Conservation (phyloP, 1,140 invertebrate species). For the Aphidius ervi region DNA sequence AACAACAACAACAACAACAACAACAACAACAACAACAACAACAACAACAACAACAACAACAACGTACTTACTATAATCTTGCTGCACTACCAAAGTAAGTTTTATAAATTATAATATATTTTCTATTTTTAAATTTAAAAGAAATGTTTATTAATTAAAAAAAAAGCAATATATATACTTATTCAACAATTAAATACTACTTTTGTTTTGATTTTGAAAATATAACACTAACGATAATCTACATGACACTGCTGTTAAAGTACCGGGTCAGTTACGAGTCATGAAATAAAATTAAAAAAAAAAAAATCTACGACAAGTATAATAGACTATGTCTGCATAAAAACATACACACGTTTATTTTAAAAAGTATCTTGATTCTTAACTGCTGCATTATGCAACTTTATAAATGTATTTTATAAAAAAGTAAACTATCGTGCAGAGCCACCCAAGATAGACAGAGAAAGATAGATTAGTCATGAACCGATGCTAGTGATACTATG, state of each 20-base stretch:
- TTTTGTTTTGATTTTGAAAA: no score
- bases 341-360: neutral
- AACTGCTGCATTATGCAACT: no score
- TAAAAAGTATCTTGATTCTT: neutral
- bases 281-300: neutral
- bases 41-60: constrained; percentile 24
- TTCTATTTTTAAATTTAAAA: no score
- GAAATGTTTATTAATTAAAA: neutral
- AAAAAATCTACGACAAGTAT: neutral
- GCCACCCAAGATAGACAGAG: no score
- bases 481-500: no score
- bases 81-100: constrained; percentile 45
- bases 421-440: no score
- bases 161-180: neutral
- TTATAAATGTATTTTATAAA: no score
- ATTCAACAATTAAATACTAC: neutral
- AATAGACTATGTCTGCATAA: neutral
- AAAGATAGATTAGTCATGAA: no score
- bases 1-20: constrained; percentile 26
- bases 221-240: neutral
- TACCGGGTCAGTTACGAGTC: no score
- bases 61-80: constrained; percentile 43
- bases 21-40: constrained; percentile 14
- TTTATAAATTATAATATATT: neutral
- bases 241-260: neutral